Percentiles rank a stretch among this genome's conserved stretches.
phyloP scores from a whole-genome alignment of 2,113 vertebrate species.

The Micromys minutus region DNA sequence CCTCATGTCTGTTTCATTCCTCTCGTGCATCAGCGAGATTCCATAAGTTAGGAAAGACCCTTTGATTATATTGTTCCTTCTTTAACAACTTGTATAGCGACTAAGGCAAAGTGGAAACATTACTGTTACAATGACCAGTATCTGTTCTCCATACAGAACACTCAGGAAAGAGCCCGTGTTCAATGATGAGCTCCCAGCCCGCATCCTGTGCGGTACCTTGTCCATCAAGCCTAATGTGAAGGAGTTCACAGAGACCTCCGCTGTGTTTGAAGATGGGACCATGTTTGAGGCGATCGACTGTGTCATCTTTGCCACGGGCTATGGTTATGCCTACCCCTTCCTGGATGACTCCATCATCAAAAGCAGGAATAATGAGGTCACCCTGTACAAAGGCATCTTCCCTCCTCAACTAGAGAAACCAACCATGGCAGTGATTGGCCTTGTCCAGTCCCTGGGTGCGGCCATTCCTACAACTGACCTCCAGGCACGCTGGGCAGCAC shows the following conservation, averaged over 20 bases:
- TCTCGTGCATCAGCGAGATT: background rate
- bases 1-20: background rate
- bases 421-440: slow-evolving; percentile 90
- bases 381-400: slow-evolving; percentile 89
- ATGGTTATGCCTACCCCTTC: slow-evolving; percentile 86
- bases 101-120: background rate
- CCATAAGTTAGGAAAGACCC: background rate
- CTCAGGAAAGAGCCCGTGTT: slow-evolving; percentile 84
- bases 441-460: slow-evolving; percentile 87
- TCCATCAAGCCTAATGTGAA: slow-evolving; percentile 88
- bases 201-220: slow-evolving; percentile 87
- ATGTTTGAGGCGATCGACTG: slow-evolving; percentile 87
- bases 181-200: slow-evolving; percentile 89
- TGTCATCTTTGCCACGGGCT: slow-evolving; percentile 93
- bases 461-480: slow-evolving; percentile 88
- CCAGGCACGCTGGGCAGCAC: slow-evolving; percentile 89
- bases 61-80: background rate
- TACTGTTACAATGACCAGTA: background rate
- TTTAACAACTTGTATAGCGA: background rate
- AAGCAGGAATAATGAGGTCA: slow-evolving; percentile 82
- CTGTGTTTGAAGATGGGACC: slow-evolving; percentile 90
- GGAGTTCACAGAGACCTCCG: slow-evolving; percentile 85
- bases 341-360: slow-evolving; percentile 84
- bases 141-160: slow-evolving; percentile 77
- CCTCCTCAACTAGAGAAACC: slow-evolving; percentile 86